A percentile compares a stretch with the other conserved stretches of the same genome.
These are phyloP conservation scores for Macrosteles quadrilineatus DNA, from an alignment of 1,140 invertebrate genomes.

Conservation along the genomic window DNA sequence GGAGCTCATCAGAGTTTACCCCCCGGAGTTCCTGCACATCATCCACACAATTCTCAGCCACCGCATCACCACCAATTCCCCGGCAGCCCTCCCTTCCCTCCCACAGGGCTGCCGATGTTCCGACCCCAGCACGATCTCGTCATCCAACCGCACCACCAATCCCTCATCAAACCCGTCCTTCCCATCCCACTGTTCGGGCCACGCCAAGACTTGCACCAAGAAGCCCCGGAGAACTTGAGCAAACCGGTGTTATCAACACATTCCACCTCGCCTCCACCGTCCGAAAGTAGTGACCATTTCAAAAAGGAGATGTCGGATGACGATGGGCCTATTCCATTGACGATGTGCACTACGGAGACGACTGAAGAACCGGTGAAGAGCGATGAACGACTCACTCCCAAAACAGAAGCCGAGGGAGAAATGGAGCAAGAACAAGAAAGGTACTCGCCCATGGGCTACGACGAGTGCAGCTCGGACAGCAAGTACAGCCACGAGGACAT, in stretches of 20 bases:
- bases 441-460: slow-evolving; percentile 63
- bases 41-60: slow-evolving; percentile 45
- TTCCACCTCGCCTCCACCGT: slow-evolving; percentile 43
- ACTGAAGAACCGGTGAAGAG: slow-evolving; percentile 59
- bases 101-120: slow-evolving; percentile 60
- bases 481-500: slow-evolving; percentile 66
- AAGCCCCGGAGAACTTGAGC: slow-evolving; percentile 76
- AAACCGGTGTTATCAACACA: slow-evolving; percentile 55
- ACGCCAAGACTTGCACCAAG: slow-evolving; percentile 60
- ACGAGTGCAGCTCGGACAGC: slow-evolving; percentile 75
- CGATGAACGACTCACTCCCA: slow-evolving; percentile 65
- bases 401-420: slow-evolving; percentile 56
- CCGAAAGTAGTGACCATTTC: slow-evolving; percentile 56
- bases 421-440: slow-evolving; percentile 53
- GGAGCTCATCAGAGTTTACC: slow-evolving; percentile 67
- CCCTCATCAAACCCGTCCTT: slow-evolving; percentile 57
- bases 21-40: slow-evolving; percentile 54
- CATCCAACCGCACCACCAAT: slow-evolving; percentile 50
- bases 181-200: slow-evolving; percentile 61
- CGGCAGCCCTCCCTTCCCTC: slow-evolving; percentile 46
- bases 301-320: slow-evolving; percentile 50
- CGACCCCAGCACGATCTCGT: slow-evolving; percentile 49
- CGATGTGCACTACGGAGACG: slow-evolving; percentile 48
- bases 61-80: slow-evolving; percentile 52
- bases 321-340: slow-evolving; percentile 35